phyloP scores from a whole-genome alignment of 2,888 invertebrate species.

The Hoplodrina ambigua region DNA sequence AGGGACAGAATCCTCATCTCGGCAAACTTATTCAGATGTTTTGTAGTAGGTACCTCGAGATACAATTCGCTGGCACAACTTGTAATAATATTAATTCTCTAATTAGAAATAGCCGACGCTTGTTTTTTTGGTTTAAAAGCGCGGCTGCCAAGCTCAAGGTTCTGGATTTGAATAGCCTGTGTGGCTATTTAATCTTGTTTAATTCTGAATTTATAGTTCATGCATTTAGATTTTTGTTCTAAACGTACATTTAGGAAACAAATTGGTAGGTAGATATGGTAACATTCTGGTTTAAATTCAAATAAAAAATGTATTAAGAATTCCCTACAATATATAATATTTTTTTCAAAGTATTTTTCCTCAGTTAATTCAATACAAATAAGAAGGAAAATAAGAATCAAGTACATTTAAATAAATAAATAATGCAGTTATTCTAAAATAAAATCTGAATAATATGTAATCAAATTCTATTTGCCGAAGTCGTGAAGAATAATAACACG shows the following conservation, averaged over 20 bases:
- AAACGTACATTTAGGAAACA: too few species aligned
- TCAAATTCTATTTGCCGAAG: not conserved
- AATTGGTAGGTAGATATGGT: too few species aligned
- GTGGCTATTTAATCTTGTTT: too few species aligned
- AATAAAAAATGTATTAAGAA: too few species aligned
- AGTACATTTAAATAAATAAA: too few species aligned
- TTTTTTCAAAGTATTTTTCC: too few species aligned
- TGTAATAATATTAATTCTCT: constrained; percentile 11
- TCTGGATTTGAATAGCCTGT: too few species aligned
- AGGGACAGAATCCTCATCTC: constrained; percentile 31
- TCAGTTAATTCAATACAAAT: not conserved
- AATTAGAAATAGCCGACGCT: not conserved
- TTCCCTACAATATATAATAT: too few species aligned
- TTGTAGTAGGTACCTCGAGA: not conserved
- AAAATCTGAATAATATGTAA: not conserved
- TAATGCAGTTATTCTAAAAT: not conserved
- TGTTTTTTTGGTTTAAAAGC: not conserved
- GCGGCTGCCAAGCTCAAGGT: not conserved
- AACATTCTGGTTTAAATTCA: too few species aligned
- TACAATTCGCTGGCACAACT: constrained; percentile 12
- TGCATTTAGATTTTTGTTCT: too few species aligned
- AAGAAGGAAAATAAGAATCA: not conserved
- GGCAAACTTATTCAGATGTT: constrained; percentile 18
- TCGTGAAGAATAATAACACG: not conserved
- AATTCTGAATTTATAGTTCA: too few species aligned